phyloP scores from a whole-genome alignment of 2,113 vertebrate genomes.

The Heloderma charlesbogerti region DNA sequence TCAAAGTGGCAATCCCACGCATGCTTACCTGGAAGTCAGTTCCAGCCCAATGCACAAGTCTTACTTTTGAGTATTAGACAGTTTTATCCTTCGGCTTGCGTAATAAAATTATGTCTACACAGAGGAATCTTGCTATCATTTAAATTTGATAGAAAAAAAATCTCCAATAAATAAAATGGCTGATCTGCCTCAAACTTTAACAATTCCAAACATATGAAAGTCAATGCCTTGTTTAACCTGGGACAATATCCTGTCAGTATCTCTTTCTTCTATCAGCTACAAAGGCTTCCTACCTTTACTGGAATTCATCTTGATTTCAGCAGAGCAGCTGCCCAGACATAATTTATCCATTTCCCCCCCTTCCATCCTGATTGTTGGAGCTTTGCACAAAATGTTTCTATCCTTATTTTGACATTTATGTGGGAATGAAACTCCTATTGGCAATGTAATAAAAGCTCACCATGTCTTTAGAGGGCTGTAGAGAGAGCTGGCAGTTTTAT shows the following conservation, averaged over 20 bases:
- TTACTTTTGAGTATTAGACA: not conserved
- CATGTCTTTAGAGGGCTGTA: not conserved
- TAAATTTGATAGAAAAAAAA: not conserved
- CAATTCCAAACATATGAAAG: not conserved
- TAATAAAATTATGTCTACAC: not conserved
- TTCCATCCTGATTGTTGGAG: not conserved
- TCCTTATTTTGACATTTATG: constrained; percentile 23
- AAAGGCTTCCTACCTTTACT: not conserved
- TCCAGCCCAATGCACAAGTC: too few species aligned
- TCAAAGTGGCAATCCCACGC: too few species aligned
- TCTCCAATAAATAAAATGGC: not conserved
- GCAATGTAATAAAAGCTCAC: constrained; percentile 17
- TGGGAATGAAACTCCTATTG: constrained; percentile 17
- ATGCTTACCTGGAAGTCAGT: too few species aligned
- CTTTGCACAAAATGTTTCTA: constrained; percentile 21
- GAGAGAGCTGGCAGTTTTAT: constrained; percentile 6
- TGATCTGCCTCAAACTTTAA: not conserved
- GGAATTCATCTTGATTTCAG: constrained; percentile 18
- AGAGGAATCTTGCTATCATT: not conserved
- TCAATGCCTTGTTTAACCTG: not conserved
- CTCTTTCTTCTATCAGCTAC: not conserved
- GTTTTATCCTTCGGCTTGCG: not conserved
- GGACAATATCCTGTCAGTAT: not conserved
- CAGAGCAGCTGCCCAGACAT: not conserved
- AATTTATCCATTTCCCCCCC: not conserved